Base-by-base conservation (phyloP, 1,140 invertebrate species). In the Dreissena polymorpha region DNA sequence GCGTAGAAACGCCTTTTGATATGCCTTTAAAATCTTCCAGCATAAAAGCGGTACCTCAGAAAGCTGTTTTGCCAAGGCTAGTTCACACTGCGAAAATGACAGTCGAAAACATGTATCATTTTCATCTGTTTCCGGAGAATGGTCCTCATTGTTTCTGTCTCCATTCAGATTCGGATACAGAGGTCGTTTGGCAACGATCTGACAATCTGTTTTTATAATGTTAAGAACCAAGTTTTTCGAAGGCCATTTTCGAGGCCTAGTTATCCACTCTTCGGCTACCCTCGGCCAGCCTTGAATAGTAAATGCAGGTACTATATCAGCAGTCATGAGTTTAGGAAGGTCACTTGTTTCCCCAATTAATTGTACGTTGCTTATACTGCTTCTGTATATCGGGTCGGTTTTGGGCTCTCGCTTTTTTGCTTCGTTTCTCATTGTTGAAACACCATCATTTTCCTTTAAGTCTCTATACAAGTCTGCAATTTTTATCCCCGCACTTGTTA, bases 21-120 rank as follows among this genome's bases (percentile, higher is more conserved):
- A 72, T 7, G 70, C 70, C 51, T 72, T 72, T 21, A 72, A 53
- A 51, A 72, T 51, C 13, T 51, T 23, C 70, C 70, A 72, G 29
- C 70, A 72, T 10, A 51, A 21, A 23, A 51, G 12, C 23, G 49
- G 70, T 51, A 12, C 23, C 50, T 72, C 70, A n/a, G 18, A 51
- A 39, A 72, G 25, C 14, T 51, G 49, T 14, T 72, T 16, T 72
- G 70, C 70, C 6, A 72, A 18, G 21, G 21, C 21, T 18, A 72
- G 18, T 72, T 72, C 70, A 23, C 39, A 72, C 25, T 25, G 39
- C 25, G 70, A 23, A 55, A 72, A 72, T 10, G 70, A 72, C 14
- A 72, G n/a, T 53, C 70, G 14, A 51, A 72, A 72, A 23, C 25
- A 72, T 53, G 70, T 39, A 53, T 72, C 51, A 51, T 23, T 72